Evolutionary conservation across 1,140 invertebrate species (phyloP).

Genomic region (Brachionus calyciflorus): DNA sequence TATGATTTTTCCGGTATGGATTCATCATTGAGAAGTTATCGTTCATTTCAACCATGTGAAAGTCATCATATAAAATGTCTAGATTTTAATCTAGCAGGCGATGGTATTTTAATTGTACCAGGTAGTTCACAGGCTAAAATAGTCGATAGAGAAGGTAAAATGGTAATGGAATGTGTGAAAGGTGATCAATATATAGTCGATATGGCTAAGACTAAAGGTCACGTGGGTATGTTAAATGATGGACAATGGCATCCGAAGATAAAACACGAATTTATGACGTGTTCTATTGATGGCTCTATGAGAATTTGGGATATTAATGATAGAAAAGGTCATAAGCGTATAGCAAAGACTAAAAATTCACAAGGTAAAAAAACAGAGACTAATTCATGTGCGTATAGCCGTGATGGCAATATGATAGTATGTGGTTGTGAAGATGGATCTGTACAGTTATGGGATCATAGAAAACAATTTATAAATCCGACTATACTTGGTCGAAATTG

Average conservation of each 20-base stretch:
- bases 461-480: conserved; percentile 66
- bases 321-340: conserved; percentile 70
- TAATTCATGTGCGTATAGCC: conserved; percentile 68
- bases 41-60: conserved; percentile 87
- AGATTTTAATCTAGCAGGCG: conserved; percentile 88
- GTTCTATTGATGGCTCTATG: conserved; percentile 75
- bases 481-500: conserved; percentile 68
- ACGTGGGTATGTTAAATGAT: conserved; percentile 82
- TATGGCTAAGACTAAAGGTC: conserved; percentile 89
- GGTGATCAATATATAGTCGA: conserved; percentile 93
- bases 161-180: conserved; percentile 89
- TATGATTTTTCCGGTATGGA: conserved; percentile 99
- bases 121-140: conserved; percentile 83
- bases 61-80: conserved; percentile 84
- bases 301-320: conserved; percentile 44
- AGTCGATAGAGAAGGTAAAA: conserved; percentile 89
- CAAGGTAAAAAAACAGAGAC: conserved; percentile 85
- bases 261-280: conserved; percentile 89
- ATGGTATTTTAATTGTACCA: conserved; percentile 87
- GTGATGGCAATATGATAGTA: conserved; percentile 82
- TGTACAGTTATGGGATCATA: conserved; percentile 94
- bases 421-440: conserved; percentile 91
- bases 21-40: conserved; percentile 78
- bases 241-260: conserved; percentile 89
- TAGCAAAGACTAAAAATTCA: conserved; percentile 83